Conservation (phyloP, 2,888 invertebrate species). For the Antheraea yamamai region DNA sequence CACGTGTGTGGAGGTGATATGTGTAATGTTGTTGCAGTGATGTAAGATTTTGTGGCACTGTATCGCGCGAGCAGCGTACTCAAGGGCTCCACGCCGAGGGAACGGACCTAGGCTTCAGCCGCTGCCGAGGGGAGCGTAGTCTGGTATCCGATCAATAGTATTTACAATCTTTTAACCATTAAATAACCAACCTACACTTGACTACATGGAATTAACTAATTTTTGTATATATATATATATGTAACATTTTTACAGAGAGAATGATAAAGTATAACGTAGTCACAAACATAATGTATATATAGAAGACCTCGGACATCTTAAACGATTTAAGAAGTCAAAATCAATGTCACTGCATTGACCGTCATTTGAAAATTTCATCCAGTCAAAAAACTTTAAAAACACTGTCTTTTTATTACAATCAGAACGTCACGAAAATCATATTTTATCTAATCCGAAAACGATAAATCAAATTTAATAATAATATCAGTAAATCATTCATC, state of each 20-base stretch:
- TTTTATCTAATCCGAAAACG: slow-evolving; percentile 14
- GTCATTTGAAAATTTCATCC: background rate
- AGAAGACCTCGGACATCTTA: background rate
- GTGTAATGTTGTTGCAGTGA: too few relatives aligned
- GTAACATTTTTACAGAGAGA: background rate
- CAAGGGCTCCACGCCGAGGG: too few relatives aligned
- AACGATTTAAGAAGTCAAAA: slow-evolving; percentile 8
- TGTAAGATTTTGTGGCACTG: too few relatives aligned
- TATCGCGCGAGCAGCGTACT: too few relatives aligned
- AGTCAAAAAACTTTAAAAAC: background rate
- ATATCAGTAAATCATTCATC: slow-evolving; percentile 23
- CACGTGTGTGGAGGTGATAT: too few relatives aligned
- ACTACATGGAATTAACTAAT: too few relatives aligned
- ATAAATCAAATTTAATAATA: slow-evolving; percentile 12
- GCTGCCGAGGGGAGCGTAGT: too few relatives aligned
- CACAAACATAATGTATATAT: background rate
- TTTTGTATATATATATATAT: background rate
- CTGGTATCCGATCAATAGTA: too few relatives aligned
- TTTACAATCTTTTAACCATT: background rate
- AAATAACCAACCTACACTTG: background rate
- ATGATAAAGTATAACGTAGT: background rate
- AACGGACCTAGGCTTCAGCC: too few relatives aligned
- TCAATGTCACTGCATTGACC: slow-evolving; percentile 11
- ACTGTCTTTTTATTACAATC: background rate
- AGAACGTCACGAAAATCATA: background rate